Evolutionary conservation across 2,888 invertebrate species (phyloP).

Genomic region (Idaea dimidiata): DNA sequence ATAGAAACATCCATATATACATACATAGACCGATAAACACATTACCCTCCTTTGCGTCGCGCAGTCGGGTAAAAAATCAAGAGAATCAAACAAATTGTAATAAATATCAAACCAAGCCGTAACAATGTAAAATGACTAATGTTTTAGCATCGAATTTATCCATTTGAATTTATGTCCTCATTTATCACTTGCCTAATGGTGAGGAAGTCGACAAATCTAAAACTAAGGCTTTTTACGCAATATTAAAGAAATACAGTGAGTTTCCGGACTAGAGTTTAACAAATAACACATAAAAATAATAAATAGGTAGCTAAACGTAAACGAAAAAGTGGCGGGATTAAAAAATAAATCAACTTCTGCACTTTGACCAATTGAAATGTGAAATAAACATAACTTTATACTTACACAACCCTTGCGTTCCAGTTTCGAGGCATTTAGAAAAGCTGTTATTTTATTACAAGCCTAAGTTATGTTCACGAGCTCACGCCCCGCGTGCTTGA

Average conservation of each 20-base stretch:
- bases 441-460: constrained; percentile 29
- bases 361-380: background rate
- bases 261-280: background rate
- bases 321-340: no score
- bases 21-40: no score
- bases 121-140: constrained; percentile 1
- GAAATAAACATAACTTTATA: background rate
- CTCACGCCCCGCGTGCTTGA: constrained; percentile 7
- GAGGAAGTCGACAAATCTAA: constrained; percentile 1
- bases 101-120: background rate
- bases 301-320: no score
- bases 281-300: background rate
- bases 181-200: constrained; percentile 1
- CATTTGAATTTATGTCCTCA: background rate
- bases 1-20: no score
- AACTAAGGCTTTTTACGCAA: background rate
- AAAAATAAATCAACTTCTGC: no score
- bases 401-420: background rate
- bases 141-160: constrained; percentile 1
- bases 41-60: no score
- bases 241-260: background rate
- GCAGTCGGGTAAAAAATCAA: no score
- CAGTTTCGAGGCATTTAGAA: constrained; percentile 26
- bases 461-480: constrained; percentile 22
- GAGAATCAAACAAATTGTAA: background rate